Base-by-base conservation (phyloP, 2,113 vertebrate species). In the Chlorodrepanis virens region DNA sequence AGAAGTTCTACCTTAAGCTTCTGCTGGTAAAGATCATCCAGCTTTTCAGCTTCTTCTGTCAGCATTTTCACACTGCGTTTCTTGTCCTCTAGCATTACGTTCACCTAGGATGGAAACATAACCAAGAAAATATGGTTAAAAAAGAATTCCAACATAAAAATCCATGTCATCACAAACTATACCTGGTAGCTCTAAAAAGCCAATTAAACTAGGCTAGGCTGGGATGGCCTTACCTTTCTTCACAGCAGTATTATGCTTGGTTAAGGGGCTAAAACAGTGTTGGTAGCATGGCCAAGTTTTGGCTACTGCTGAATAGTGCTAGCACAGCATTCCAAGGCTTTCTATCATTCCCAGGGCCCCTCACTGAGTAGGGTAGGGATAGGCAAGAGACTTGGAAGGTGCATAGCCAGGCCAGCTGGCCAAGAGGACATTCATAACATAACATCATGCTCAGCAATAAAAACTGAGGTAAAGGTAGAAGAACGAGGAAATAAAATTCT, bases 1-100 rank as follows among this genome's bases (percentile, higher is more conserved):
- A 61, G 23, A 74, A 63, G 17, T 29, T 78, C 69, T 92, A 98
- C 98, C 98, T 98, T 98, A 39, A 97, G 94, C 59, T 98, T 98
- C 68, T 98, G 97, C 37, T 97, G 97, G 40, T 97, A 96, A 59
- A 97, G 96, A 45, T 98, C 98, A 59, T 98, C 98, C 64, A 98
- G 82, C 81, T 98, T 98, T 65, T 98, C 98, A 53, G 97, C 97
- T 94, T 98, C 98, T 88, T 98, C 98, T 61, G 97, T 98, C 42
- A 97, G 93, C 24, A 39, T 96, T 93, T 95, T 98, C 31, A 98
- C 94, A 31, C 44, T 91, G 54, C 95, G 98, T 72, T 94, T 97
- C 60, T 96, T 97, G 31, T 98, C 98, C 8, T 44, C 94, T 88
- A 97, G 92, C 97, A 98, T 97, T 56, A 96, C 96, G 35, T 95